Evolutionary conservation across 2,888 invertebrate species (phyloP).

Genomic region (Ornithoptera alexandrae): DNA sequence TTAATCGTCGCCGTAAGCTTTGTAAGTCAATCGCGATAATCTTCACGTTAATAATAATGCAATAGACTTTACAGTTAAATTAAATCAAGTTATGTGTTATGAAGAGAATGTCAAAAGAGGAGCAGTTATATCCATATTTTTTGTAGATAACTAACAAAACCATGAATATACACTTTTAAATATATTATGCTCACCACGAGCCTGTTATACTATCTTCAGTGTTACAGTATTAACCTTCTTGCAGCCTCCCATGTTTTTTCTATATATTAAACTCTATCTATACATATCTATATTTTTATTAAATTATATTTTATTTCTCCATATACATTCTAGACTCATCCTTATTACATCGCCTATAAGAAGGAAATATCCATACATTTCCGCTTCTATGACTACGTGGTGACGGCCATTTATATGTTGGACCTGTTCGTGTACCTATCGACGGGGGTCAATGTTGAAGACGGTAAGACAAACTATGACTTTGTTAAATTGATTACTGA

Average conservation of each 20-base stretch:
- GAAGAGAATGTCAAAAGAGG: too few species aligned
- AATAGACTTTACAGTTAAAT: neutral
- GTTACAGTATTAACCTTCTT: too few species aligned
- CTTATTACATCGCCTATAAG: constrained; percentile 56
- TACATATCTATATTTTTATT: too few species aligned
- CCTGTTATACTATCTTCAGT: too few species aligned
- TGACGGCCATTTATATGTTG: constrained; percentile 48
- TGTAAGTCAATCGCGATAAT: constrained; percentile 44
- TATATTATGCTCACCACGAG: too few species aligned
- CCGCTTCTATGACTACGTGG: constrained; percentile 56
- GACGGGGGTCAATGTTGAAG: constrained; percentile 65
- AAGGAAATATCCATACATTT: constrained; percentile 48
- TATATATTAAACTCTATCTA: too few species aligned
- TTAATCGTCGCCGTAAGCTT: constrained; percentile 53
- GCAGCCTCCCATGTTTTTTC: too few species aligned
- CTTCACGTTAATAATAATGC: neutral
- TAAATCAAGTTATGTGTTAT: neutral
- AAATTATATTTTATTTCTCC: too few species aligned
- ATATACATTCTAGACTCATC: constrained; percentile 48
- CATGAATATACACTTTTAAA: too few species aligned
- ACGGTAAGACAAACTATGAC: constrained; percentile 43
- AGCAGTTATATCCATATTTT: too few species aligned
- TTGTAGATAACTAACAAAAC: too few species aligned
- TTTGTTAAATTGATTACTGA: neutral
- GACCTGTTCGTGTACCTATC: constrained; percentile 62